Conservation (phyloP, 2,888 invertebrate species). For the Dorcus parallelipipedus region DNA sequence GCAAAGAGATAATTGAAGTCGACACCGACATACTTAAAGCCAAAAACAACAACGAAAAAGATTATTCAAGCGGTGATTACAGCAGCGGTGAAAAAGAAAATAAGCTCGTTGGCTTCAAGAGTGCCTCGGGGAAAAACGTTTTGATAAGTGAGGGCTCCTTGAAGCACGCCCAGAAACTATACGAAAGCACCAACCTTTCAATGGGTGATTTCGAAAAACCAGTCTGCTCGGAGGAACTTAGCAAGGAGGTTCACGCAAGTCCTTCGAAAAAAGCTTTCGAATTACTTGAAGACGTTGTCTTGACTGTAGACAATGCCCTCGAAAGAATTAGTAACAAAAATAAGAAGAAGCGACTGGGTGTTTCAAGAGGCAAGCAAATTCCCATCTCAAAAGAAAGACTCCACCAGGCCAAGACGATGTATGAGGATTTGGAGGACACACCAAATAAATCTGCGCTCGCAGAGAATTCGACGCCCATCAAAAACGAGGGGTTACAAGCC, state of each 20-base stretch:
- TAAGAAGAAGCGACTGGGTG: conserved; percentile 34
- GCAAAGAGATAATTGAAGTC: background rate
- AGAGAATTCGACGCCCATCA: background rate
- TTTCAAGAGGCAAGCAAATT: conserved; percentile 35
- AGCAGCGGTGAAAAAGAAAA: background rate
- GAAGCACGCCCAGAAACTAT: conserved; percentile 25
- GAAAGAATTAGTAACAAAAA: conserved; percentile 8
- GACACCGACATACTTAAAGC: background rate
- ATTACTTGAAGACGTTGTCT: conserved; percentile 13
- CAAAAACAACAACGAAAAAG: conserved; percentile 45
- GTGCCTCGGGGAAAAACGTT: conserved; percentile 42
- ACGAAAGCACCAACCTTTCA: conserved; percentile 22
- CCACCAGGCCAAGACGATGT: conserved; percentile 9
- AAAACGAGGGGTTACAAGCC: background rate
- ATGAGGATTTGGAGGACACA: conserved; percentile 7
- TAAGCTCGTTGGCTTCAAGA: conserved; percentile 34
- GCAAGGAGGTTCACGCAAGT: background rate
- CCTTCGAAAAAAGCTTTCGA: conserved; percentile 14
- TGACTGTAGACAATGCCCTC: conserved; percentile 12
- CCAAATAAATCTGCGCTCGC: background rate
- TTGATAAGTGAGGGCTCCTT: conserved; percentile 46
- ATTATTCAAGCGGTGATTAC: background rate
- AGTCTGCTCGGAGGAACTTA: background rate
- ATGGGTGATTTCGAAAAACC: conserved; percentile 13
- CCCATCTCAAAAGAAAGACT: conserved; percentile 35